Percentiles rank a stretch among this genome's conserved stretches.
Conservation (phyloP, 2,113 vertebrate species). For the Mesocricetus auratus region DNA sequence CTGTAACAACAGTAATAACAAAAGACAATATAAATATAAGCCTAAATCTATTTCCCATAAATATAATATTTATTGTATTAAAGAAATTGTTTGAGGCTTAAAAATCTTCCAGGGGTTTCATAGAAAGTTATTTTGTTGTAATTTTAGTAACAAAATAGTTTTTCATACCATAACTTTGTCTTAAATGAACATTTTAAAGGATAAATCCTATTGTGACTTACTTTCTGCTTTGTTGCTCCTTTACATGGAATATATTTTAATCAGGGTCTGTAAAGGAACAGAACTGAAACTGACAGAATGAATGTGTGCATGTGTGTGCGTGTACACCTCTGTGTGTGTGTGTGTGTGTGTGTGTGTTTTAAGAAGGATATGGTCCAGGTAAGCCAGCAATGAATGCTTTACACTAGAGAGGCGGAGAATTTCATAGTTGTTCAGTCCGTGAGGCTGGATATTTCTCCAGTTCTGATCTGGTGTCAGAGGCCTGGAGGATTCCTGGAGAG, state of each 20-base stretch:
- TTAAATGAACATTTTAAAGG: neutral
- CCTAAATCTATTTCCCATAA: neutral
- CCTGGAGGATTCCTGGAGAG: neutral
- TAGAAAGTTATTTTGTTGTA: neutral
- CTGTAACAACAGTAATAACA: neutral
- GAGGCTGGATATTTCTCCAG: neutral
- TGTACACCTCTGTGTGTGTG: neutral
- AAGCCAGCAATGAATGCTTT: neutral
- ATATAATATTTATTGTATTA: neutral
- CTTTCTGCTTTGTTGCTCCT: slow-evolving; percentile 1
- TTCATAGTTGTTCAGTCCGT: neutral
- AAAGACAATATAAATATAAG: neutral
- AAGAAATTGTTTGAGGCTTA: neutral
- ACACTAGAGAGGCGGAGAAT: no score
- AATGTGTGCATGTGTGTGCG: neutral
- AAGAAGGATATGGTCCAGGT: neutral
- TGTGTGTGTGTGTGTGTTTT: neutral
- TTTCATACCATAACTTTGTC: slow-evolving; percentile 24
- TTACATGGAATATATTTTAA: neutral
- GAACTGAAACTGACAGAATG: neutral
- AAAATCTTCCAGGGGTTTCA: neutral
- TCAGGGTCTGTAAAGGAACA: neutral
- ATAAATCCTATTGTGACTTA: neutral
- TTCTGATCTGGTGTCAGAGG: neutral
- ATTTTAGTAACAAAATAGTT: neutral